Base-by-base conservation (phyloP, 2,797 vertebrate genomes). In the Coranthus polyacanthus region DNA sequence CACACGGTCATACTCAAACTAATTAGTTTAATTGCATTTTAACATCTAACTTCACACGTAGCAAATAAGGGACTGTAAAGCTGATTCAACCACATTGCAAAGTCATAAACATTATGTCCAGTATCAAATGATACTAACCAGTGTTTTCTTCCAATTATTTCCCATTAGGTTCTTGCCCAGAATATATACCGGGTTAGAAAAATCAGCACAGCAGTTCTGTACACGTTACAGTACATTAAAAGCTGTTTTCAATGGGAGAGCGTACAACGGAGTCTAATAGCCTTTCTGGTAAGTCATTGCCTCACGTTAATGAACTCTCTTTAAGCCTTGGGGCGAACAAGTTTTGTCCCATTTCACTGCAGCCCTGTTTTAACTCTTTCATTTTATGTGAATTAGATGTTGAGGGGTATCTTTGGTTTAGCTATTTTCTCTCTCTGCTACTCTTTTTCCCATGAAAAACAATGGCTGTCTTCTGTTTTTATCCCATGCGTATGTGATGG, bases 241-340 rank as follows among this genome's bases (percentile, higher is more conserved):
- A 99, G 98, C 95, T 99, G 98, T 88, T 98, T 98, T 92, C 95
- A 96, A 79, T 99, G 98, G 98, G 97, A 99, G 86, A 98, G 95
- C 89, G 94, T 90, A 0, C 85, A 92, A 64, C 94, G 95, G 83
- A 99, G 98, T 81, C 63, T 96, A 89, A 81, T 93, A 80, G 96
- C 97, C 21, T 98, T 99, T 59, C 87, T 97, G 96, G 98, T 99
- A 95, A 97, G 96, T 92, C 78, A 81, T 87, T 86, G 85, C 81
- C 75, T 82, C 78, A 80, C 61, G 78, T 87, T 90, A 89, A 91
- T 89, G 89, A 87, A 86, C 74, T 81, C 79, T 66, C 81, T 88
- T 82, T 83, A 72, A 89, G 85, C 89, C 86, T 83, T 51, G 49
- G 79, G 86, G 85, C 79, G 72, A 86, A 83, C 68, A 83, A 86